Evolutionary conservation across 2,888 invertebrate species (phyloP).

Genomic region (Polydrusus tereticollis): DNA sequence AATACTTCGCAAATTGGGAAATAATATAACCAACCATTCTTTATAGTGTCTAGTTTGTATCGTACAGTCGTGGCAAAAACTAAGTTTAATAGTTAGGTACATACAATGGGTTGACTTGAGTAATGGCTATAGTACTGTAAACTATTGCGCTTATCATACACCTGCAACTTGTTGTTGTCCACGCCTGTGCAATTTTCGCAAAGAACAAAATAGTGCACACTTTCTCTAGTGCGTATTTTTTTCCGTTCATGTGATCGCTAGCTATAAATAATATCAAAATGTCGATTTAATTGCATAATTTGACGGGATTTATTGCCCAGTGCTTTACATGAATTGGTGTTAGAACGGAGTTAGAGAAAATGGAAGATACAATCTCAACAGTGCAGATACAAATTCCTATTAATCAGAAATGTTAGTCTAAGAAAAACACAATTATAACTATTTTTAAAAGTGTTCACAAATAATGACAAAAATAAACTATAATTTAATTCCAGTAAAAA

Average conservation of each 20-base stretch:
- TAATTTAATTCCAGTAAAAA: no score
- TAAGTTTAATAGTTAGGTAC: background rate
- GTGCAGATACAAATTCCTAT: background rate
- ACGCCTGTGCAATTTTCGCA: background rate
- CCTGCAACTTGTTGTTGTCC: background rate
- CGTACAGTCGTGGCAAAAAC: background rate
- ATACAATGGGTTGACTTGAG: no score
- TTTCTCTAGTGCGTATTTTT: conserved; percentile 16
- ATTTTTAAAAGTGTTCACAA: no score
- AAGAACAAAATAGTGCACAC: conserved; percentile 2
- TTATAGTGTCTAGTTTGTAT: background rate
- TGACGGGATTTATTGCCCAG: conserved; percentile 6
- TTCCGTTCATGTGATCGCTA: conserved; percentile 13
- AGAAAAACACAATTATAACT: no score
- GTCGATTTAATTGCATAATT: conserved; percentile 19
- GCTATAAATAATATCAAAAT: conserved; percentile 17
- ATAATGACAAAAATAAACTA: no score
- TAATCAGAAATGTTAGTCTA: background rate
- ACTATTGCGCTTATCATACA: no score
- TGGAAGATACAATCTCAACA: background rate
- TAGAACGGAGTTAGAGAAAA: background rate
- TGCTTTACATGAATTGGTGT: conserved; percentile 4
- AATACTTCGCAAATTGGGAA: conserved; percentile 37
- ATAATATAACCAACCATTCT: conserved; percentile 6
- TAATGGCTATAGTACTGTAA: no score